phyloP scores from a whole-genome alignment of 2,113 vertebrate species.

The Halichoerus grypus region DNA sequence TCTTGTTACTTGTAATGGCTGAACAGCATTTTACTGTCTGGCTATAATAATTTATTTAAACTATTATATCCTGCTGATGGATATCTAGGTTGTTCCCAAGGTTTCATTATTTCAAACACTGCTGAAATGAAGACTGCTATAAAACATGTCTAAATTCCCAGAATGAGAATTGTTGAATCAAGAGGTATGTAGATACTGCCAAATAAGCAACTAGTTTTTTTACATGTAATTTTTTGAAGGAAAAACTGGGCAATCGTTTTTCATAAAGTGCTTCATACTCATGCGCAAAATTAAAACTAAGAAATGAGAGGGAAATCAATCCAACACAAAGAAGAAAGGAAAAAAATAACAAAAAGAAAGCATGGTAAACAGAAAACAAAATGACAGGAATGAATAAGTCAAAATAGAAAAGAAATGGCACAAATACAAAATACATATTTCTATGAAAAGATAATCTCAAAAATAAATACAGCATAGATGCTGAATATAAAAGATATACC shows the following conservation, averaged over 20 bases:
- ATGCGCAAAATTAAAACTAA: constrained; percentile 12
- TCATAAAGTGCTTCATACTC: constrained; percentile 4
- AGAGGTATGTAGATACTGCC: background rate
- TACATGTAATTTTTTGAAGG: background rate
- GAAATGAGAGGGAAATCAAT: background rate
- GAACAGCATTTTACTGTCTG: background rate
- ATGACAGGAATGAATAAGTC: background rate
- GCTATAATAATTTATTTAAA: background rate
- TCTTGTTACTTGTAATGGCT: background rate
- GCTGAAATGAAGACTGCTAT: background rate
- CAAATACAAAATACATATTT: background rate
- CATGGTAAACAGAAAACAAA: background rate
- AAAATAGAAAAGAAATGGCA: constrained; percentile 32
- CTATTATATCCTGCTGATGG: background rate
- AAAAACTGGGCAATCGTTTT: background rate
- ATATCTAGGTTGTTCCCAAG: background rate
- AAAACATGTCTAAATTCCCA: background rate
- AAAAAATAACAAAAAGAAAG: background rate
- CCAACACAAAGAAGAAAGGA: constrained; percentile 2
- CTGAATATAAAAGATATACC: background rate
- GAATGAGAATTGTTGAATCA: background rate
- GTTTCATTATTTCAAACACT: constrained; percentile 33
- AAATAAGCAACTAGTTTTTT: background rate
- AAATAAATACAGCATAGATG: background rate
- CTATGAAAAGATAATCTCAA: constrained; percentile 20